Evolutionary conservation across 2,113 vertebrate species (phyloP), one percentile per base, ranked within the genome.

Genomic region (Brachirus orientalis): DNA sequence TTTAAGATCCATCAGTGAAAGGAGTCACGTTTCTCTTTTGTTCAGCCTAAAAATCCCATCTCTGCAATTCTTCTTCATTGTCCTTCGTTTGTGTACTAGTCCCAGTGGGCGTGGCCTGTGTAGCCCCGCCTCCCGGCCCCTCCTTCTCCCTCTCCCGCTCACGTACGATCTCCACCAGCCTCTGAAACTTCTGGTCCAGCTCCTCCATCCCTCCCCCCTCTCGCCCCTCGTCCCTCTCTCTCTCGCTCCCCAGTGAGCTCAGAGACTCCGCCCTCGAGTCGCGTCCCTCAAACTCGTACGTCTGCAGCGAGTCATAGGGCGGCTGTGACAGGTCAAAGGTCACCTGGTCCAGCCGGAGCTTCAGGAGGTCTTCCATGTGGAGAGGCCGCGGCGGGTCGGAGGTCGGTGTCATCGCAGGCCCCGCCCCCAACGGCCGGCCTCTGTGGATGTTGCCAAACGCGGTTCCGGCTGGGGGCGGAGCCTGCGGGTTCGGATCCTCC

Each of bases 251-350:
- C 64, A 95, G 91, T 0, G 95, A 96, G 74, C 95, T 96, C 86
- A 96, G 93, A 0, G 95, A 95, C 79, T 93, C 93, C 0, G 95
- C 94, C 64, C 94, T 85, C 0, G 95, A 95, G 41, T 94, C 94
- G 0, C 89, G 89, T 18, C 95, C 95, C 85, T 96, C 95, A 0
- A 95, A 94, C 75, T 95, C 94, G 0, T 95, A 96, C 47, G 95
- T 95, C 90, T 96, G 95, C 84, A 96, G 92, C 28, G 94, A 97
- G 87, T 97, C 96, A 19, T 95, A 96, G 1, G 96, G 96, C 0
- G 95, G 95, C 82, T 95, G 94, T 2, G 94, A 83, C 48, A 93
- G 94, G 90, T 97, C 95, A 50, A 92, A 93, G 56, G 95, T 95
- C 8, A 95, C 95, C 86, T 92, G 93, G 1, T 90, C 90, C 36